phyloP scores from a whole-genome alignment of 2,888 invertebrate genomes.

The Notodonta dromedarius region DNA sequence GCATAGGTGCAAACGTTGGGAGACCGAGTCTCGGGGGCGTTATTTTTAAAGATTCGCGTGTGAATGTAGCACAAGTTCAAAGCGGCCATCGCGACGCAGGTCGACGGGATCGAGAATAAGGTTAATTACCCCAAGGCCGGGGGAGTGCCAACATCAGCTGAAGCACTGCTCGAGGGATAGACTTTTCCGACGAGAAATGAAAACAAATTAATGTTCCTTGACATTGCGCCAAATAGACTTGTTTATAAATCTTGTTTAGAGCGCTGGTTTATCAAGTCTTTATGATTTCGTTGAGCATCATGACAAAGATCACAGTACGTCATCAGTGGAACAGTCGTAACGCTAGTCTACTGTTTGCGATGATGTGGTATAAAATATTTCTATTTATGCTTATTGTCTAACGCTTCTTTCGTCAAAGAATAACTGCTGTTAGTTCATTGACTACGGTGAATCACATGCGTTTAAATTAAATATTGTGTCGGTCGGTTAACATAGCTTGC shows the following conservation, averaged over 20 bases:
- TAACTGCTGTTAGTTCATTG: slow-evolving; percentile 40
- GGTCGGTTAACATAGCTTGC: slow-evolving; percentile 54
- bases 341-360: slow-evolving; percentile 15
- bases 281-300: slow-evolving; percentile 16
- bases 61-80: slow-evolving; percentile 80
- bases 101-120: slow-evolving; percentile 65
- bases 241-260: slow-evolving; percentile 29
- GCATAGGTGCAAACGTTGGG: slow-evolving; percentile 37
- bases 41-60: slow-evolving; percentile 75
- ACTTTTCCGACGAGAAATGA: slow-evolving; percentile 46
- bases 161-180: slow-evolving; percentile 36
- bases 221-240: slow-evolving; percentile 46
- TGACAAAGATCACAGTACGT: slow-evolving; percentile 2
- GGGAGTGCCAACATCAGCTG: slow-evolving; percentile 51
- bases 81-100: slow-evolving; percentile 60
- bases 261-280: slow-evolving; percentile 16
- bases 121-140: slow-evolving; percentile 79
- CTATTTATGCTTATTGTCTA: slow-evolving; percentile 7
- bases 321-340: slow-evolving; percentile 18
- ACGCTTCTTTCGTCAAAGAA: slow-evolving; percentile 8
- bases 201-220: slow-evolving; percentile 44
- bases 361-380: slow-evolving; percentile 10
- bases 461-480: slow-evolving; percentile 50
- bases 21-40: slow-evolving; percentile 56
- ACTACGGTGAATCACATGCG: slow-evolving; percentile 57